Conservation (phyloP, 2,797 vertebrate species). For the Emys orbicularis region DNA sequence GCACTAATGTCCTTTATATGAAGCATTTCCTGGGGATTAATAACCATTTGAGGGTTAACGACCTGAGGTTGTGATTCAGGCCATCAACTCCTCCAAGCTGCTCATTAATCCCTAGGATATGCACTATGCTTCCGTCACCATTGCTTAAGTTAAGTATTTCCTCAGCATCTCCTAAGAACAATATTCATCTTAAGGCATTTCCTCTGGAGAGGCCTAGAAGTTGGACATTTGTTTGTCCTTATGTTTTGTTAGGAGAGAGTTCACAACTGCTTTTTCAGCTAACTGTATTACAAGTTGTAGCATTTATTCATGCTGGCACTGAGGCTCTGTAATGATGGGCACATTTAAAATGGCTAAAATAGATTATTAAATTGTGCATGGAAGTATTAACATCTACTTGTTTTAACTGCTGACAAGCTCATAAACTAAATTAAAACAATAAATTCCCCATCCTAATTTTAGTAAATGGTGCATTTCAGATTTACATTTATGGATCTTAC, state of each 20-base stretch:
- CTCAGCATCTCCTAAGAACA: constrained; percentile 63
- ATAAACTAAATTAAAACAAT: constrained; percentile 1
- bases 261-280: constrained; percentile 25
- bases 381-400: background rate
- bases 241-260: constrained; percentile 24
- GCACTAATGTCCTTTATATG: constrained; percentile 68
- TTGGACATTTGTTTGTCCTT: constrained; percentile 30
- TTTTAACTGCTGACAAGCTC: constrained; percentile 5
- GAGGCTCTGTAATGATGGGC: background rate
- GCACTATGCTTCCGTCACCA: constrained; percentile 33
- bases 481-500: background rate
- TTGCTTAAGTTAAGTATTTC: constrained; percentile 57
- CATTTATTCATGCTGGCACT: background rate
- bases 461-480: background rate
- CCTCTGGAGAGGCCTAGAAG: constrained; percentile 25
- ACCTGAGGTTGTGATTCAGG: constrained; percentile 58
- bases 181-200: constrained; percentile 53
- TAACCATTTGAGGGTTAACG: constrained; percentile 65
- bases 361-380: constrained; percentile 5
- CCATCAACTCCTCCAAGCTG: constrained; percentile 58
- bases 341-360: background rate
- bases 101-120: constrained; percentile 63
- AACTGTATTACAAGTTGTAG: constrained; percentile 8
- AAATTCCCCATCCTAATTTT: background rate
- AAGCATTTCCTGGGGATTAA: constrained; percentile 56